Conservation (phyloP, 2,113 vertebrate species). For the Chrysochloris asiatica region DNA sequence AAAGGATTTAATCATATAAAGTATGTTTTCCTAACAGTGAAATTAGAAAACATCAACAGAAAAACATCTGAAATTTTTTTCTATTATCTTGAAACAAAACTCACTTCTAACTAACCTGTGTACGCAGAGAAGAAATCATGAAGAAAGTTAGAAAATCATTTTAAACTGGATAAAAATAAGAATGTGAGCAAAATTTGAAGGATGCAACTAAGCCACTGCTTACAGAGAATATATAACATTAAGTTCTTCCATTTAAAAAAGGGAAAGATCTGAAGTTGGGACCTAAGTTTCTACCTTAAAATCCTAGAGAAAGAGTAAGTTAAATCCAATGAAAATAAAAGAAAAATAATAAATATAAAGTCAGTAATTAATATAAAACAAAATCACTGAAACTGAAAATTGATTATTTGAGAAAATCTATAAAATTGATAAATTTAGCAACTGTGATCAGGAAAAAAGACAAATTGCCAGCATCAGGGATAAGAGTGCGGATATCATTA, state of each 20-base stretch:
- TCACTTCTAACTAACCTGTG: not conserved
- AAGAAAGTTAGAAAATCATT: conserved; percentile 16
- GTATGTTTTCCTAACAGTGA: not conserved
- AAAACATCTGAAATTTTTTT: too few relatives aligned
- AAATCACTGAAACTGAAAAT: conserved; percentile 24
- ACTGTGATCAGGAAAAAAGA: not conserved
- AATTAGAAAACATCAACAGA: conserved; percentile 24
- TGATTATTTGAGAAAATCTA: too few relatives aligned
- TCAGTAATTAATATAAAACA: conserved; percentile 5
- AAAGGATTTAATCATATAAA: not conserved
- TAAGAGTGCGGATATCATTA: not conserved
- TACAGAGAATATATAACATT: not conserved
- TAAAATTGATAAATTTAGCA: conserved; percentile 1
- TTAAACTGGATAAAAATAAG: conserved; percentile 44
- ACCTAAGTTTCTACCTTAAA: not conserved
- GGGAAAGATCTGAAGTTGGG: conserved; percentile 11
- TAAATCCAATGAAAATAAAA: conserved; percentile 40
- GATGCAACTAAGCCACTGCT: not conserved
- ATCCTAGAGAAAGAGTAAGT: conserved; percentile 26
- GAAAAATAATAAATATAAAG: conserved; percentile 6
- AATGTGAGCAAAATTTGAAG: not conserved
- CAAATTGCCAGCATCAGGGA: conserved; percentile 15
- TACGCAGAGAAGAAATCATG: conserved; percentile 16
- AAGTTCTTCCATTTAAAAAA: conserved; percentile 1
- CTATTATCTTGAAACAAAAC: not conserved